Base-by-base conservation (phyloP, 2,113 vertebrate genomes). In the Scalopus aquaticus region DNA sequence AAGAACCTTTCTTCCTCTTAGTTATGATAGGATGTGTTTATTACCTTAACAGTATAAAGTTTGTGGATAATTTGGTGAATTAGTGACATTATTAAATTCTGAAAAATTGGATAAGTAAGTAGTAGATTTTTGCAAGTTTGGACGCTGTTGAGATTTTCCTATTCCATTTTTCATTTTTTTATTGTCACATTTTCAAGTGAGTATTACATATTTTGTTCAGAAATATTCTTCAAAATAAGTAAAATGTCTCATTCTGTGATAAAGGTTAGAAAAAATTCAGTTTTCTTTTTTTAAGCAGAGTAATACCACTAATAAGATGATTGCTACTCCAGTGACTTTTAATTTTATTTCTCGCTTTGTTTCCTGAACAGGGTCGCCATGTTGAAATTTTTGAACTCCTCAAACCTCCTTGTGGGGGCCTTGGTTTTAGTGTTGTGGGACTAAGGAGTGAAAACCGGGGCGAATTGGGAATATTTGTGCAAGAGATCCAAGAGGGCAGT, bases 401-500 rank as follows among this genome's bases (percentile, higher is more conserved):
- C 96, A 99, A 99, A 95, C 99, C 99, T 35, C 9, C 87, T 26
- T 98, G 98, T 81, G 99, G 99, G 82, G 99, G 99, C 65, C 98
- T 99, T 6, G 99, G 99, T 26, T 99, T 99, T 97, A 99, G 99
- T 92, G 99, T 99, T 15, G 99, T 99, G 90, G 99, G 99, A 49
- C 98, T 99, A 1, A 99, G 99, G 95, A 99, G 99, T 78, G 99
- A 99, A 97, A 99, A 99, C 97, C 98, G 98, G 9, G 99, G 99
- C 15, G 99, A 99, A 93, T 98, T 99, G 42, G 99, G 99, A 79
- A 99, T 99, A 98, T 99, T 99, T 96, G 99, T 99, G 42, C 99
- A 99, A 97, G 99, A 99, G 97, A 99, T 99, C 90, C 99, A 99
- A 84, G 98, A 98, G 3, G 99, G 99, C 96, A 99, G 99, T 54